Conservation (phyloP, 1,140 invertebrate genomes). For the Lamellibrachia luymesi region DNA sequence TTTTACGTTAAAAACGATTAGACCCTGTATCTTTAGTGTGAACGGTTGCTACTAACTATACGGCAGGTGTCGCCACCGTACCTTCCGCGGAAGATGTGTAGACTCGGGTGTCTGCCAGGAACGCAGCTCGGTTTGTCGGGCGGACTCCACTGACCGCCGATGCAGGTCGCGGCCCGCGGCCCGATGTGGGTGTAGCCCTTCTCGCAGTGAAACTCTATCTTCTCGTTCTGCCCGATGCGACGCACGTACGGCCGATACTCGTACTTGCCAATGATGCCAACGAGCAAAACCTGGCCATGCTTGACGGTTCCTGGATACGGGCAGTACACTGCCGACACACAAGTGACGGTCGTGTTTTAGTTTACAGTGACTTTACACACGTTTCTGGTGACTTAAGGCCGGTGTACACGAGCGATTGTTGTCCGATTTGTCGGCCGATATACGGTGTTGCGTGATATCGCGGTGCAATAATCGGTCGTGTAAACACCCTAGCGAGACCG, state of each 20-base stretch:
- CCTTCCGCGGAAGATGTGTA: constrained; percentile 16
- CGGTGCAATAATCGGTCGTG: too few relatives aligned
- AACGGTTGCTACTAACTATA: too few relatives aligned
- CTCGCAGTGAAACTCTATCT: constrained; percentile 95
- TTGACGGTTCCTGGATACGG: constrained; percentile 82
- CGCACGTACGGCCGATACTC: constrained; percentile 92
- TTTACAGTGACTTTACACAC: background rate
- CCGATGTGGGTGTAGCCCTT: constrained; percentile 68
- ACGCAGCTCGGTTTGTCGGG: constrained; percentile 36
- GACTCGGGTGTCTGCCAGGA: constrained; percentile 24
- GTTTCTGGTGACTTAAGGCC: background rate
- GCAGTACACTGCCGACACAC: constrained; percentile 73
- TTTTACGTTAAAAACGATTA: too few relatives aligned
- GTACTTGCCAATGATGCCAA: constrained; percentile 96
- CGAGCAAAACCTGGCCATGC: constrained; percentile 87
- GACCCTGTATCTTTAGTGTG: too few relatives aligned
- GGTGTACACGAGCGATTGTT: background rate
- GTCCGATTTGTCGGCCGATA: background rate
- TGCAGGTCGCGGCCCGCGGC: constrained; percentile 87
- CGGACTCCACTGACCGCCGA: constrained; percentile 85
- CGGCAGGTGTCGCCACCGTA: background rate
- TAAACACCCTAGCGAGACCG: too few relatives aligned
- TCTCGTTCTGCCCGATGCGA: constrained; percentile 69
- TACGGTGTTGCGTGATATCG: too few relatives aligned
- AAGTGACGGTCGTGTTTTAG: background rate